Percentiles rank a stretch among this genome's conserved stretches.
Evolutionary conservation across 2,113 vertebrate species (phyloP).

Genomic region (Panurus biarmicus): DNA sequence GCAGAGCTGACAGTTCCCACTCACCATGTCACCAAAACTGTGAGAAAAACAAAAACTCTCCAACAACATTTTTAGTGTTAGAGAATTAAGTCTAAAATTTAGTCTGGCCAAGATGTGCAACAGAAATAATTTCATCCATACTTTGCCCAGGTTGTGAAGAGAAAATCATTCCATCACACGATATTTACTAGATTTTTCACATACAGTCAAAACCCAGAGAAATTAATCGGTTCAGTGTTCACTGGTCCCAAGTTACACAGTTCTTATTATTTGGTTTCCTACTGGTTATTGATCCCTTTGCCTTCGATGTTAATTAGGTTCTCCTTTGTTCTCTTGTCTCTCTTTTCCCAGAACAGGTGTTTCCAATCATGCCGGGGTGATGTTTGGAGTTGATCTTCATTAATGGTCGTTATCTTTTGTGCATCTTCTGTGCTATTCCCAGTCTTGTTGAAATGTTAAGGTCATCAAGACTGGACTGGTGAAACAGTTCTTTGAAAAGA

Average conservation of each 20-base stretch:
- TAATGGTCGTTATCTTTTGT: not conserved
- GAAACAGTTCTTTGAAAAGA: not conserved
- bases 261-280: not conserved
- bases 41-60: not conserved
- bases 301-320: not conserved
- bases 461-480: not conserved
- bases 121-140: not conserved
- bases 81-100: not conserved
- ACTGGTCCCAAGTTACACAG: not conserved
- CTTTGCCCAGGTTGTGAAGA: not conserved
- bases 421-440: not conserved
- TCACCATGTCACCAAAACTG: not conserved
- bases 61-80: not conserved
- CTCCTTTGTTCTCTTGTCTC: not conserved
- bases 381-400: not conserved
- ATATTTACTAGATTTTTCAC: not conserved
- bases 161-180: not conserved
- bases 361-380: rapidly evolving
- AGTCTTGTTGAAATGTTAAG: not conserved
- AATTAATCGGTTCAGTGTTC: not conserved
- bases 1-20: not conserved
- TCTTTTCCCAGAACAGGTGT: not conserved
- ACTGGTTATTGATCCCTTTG: not conserved
- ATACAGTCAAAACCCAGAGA: not conserved
- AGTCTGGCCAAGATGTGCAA: not conserved